Evolutionary conservation across 2,113 vertebrate species (phyloP).

Genomic region (Cairina moschata): DNA sequence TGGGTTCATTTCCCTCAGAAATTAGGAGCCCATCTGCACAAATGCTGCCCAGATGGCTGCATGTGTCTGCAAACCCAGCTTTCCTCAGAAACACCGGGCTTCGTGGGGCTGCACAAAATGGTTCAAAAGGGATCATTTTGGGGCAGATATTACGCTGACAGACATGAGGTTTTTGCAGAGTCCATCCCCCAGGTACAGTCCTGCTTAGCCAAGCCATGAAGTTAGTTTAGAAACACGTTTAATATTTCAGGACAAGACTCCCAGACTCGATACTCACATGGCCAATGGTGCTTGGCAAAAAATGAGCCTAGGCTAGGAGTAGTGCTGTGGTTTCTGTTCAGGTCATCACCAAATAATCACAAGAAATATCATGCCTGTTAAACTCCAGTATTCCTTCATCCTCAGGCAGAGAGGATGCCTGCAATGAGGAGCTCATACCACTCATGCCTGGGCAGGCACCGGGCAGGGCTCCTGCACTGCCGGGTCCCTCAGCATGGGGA

Average conservation of each 20-base stretch:
- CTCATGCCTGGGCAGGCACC: background rate
- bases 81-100: fast-evolving
- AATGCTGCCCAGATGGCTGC: fast-evolving
- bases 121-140: background rate
- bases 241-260: background rate
- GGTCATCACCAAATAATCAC: background rate
- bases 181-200: background rate
- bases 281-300: background rate
- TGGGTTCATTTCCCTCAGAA: background rate
- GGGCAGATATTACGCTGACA: background rate
- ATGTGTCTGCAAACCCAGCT: background rate
- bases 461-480: background rate
- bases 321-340: background rate
- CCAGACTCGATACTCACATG: fast-evolving
- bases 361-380: background rate
- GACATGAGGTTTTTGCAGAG: fast-evolving
- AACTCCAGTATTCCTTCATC: background rate
- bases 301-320: background rate
- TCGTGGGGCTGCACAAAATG: background rate
- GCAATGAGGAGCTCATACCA: background rate
- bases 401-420: background rate
- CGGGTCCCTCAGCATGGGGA: no score
- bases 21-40: fast-evolving
- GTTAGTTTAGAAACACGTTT: background rate
- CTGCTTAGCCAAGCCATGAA: background rate